phyloP scores from a whole-genome alignment of 1,140 invertebrate species.

The Achroia grisella region DNA sequence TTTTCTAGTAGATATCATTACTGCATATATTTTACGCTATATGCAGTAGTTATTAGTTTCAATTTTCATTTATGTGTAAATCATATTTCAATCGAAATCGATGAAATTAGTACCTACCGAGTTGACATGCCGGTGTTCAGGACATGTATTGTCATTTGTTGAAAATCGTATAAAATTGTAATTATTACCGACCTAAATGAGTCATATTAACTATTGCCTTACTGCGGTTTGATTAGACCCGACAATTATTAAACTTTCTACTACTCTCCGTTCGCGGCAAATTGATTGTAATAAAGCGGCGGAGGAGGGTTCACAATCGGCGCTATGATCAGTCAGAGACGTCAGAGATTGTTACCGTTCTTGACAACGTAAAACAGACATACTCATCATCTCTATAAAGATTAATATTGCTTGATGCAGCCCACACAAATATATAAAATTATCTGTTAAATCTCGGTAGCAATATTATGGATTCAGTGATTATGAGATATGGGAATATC shows the following conservation, averaged over 20 bases:
- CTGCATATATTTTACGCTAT: too few relatives aligned
- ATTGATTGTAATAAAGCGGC: background rate
- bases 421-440: background rate
- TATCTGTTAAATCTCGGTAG: background rate
- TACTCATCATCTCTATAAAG: background rate
- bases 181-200: too few relatives aligned
- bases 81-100: too few relatives aligned
- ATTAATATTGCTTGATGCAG: background rate
- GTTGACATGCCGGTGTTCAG: too few relatives aligned
- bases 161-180: too few relatives aligned
- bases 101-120: too few relatives aligned
- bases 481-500: background rate
- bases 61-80: too few relatives aligned
- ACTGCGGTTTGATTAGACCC: background rate
- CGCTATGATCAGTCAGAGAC: background rate
- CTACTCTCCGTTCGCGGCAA: background rate
- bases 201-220: background rate
- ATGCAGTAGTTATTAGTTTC: too few relatives aligned
- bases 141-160: too few relatives aligned
- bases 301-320: background rate
- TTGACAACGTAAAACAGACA: background rate
- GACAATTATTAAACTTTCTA: slow-evolving; percentile 4
- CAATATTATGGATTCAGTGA: slow-evolving; percentile 1
- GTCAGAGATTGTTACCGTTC: background rate
- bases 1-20: too few relatives aligned